Percentiles rank a stretch among this genome's conserved stretches.
Conservation (phyloP, 2,888 invertebrate genomes). For the Netelia virgata region DNA sequence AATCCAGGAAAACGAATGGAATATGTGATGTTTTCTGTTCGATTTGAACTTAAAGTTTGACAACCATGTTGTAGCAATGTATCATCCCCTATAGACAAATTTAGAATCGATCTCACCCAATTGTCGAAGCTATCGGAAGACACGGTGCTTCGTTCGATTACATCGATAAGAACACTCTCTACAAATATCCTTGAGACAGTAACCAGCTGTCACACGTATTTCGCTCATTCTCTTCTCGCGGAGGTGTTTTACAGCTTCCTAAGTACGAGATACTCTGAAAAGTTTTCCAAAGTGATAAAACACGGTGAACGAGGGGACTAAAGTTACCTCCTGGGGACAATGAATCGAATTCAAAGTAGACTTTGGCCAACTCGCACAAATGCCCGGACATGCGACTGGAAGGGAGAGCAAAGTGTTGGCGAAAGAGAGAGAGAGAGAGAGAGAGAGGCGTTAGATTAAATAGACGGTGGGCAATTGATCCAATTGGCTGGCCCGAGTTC, state of each 20-base stretch:
- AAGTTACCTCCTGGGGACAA: conserved; percentile 25
- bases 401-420: conserved; percentile 8
- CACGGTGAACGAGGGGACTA: conserved; percentile 8
- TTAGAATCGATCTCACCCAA: background rate
- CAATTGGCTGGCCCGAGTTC: conserved; percentile 6
- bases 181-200: background rate
- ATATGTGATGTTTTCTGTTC: background rate
- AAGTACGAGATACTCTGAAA: conserved; percentile 3
- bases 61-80: background rate
- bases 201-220: background rate
- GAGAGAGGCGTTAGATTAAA: background rate
- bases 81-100: background rate
- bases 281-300: conserved; percentile 42
- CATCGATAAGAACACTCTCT: background rate
- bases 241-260: conserved; percentile 1
- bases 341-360: conserved; percentile 40
- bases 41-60: background rate
- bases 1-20: no score
- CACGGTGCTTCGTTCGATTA: background rate
- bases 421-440: background rate
- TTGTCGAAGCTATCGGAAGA: background rate
- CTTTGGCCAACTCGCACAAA: conserved; percentile 48
- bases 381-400: conserved; percentile 4
- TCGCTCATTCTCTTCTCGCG: conserved; percentile 2
- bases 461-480: background rate